Conservation (phyloP, 2,797 vertebrate genomes). For the Spheniscus humboldti region DNA sequence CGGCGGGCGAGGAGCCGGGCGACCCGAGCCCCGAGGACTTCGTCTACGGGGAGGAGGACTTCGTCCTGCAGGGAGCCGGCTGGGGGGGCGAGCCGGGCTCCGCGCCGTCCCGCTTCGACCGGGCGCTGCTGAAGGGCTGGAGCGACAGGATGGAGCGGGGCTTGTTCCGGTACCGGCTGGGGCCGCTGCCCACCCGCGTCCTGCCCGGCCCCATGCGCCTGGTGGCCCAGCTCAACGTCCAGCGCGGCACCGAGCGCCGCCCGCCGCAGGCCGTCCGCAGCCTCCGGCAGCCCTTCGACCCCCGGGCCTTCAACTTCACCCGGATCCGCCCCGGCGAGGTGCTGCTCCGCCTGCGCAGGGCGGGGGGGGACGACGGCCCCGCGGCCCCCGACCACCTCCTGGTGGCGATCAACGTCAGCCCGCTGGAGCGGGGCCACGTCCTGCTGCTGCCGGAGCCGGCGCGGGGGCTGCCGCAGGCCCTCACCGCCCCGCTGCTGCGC, state of each 20-base stretch:
- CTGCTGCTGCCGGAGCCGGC: slow-evolving; percentile 85
- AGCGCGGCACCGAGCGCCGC: slow-evolving; percentile 80
- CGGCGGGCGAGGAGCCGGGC: too few species aligned
- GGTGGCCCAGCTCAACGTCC: slow-evolving; percentile 87
- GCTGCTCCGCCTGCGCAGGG: slow-evolving; percentile 76
- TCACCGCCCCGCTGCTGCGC: slow-evolving; percentile 60
- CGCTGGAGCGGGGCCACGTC: slow-evolving; percentile 88
- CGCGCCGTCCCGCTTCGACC: slow-evolving; percentile 77
- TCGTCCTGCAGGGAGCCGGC: slow-evolving; percentile 43
- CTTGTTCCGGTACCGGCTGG: slow-evolving; percentile 85
- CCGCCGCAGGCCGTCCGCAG: slow-evolving; percentile 83
- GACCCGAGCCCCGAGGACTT: slow-evolving; percentile 55
- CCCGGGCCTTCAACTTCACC: slow-evolving; percentile 85
- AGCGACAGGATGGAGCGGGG: slow-evolving; percentile 78
- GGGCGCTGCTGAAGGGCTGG: slow-evolving; percentile 76
- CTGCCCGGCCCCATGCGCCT: slow-evolving; percentile 77
- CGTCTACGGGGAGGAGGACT: slow-evolving; percentile 76
- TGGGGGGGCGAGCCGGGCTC: slow-evolving; percentile 7
- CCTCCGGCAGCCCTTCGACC: slow-evolving; percentile 82
- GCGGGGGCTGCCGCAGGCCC: slow-evolving; percentile 65
- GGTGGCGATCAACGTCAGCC: slow-evolving; percentile 89
- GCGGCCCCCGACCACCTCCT: slow-evolving; percentile 56
- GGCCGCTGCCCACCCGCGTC: slow-evolving; percentile 76
- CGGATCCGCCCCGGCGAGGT: slow-evolving; percentile 80
- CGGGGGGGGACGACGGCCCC: not conserved